A percentile compares a stretch with the other conserved stretches of the same genome.
phyloP scores from a whole-genome alignment of 2,797 vertebrate species.

The Parauchenoglanis ngamensis region DNA sequence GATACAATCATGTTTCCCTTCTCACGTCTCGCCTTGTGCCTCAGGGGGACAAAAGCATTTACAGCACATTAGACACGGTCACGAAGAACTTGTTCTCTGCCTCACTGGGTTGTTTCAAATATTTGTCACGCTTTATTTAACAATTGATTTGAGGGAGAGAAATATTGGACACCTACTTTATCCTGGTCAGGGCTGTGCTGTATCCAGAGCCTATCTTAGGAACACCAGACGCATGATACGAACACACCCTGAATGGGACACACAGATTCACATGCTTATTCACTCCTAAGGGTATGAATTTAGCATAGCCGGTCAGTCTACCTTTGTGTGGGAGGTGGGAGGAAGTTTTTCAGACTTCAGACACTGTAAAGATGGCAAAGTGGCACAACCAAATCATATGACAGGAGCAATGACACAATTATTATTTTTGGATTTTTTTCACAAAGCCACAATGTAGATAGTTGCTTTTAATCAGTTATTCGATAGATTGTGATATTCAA shows the following conservation, averaged over 20 bases:
- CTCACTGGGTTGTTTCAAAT: conserved; percentile 52
- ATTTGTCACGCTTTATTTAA: conserved; percentile 51
- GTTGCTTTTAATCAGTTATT: neutral
- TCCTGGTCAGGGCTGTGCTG: neutral
- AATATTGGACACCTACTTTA: conserved; percentile 23
- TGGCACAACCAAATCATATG: neutral
- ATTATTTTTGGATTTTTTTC: neutral
- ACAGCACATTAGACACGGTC: conserved; percentile 53
- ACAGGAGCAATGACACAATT: neutral
- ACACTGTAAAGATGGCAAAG: neutral
- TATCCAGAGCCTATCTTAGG: conserved; percentile 9
- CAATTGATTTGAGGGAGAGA: conserved; percentile 42
- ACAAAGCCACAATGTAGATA: neutral
- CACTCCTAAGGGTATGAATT: neutral
- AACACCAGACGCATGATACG: neutral
- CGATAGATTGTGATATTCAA: neutral
- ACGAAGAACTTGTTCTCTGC: conserved; percentile 56
- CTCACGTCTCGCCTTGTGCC: conserved; percentile 48
- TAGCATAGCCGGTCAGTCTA: neutral
- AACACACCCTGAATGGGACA: neutral
- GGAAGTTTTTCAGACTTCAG: conserved; percentile 5
- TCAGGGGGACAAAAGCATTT: conserved; percentile 50
- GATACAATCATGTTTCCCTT: conserved; percentile 57
- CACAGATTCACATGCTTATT: too few species aligned
- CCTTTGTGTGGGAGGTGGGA: too few species aligned